Conservation (phyloP, 2,888 invertebrate genomes). For the Siphlonurus alternatus region DNA sequence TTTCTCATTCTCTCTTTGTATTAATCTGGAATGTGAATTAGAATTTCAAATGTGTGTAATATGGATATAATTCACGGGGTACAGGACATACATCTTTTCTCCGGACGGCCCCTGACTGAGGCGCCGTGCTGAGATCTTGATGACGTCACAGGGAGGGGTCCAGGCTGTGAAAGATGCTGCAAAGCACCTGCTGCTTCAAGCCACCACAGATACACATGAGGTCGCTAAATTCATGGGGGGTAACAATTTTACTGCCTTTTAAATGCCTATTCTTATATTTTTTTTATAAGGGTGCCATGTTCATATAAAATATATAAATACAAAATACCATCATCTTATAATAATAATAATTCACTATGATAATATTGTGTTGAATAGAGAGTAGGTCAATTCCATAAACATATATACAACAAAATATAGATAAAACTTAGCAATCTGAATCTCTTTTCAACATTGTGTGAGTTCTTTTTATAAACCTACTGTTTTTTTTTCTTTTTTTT, state of each 20-base stretch:
- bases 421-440: not conserved
- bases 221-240: not conserved
- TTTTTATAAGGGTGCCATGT: not conserved
- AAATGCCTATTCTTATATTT: not conserved
- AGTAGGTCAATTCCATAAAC: not conserved
- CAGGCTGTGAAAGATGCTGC: too few relatives aligned
- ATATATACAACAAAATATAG: not conserved
- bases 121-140: too few relatives aligned
- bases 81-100: too few relatives aligned
- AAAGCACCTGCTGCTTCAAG: not conserved
- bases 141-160: not conserved
- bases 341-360: not conserved
- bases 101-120: too few relatives aligned
- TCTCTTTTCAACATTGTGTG: not conserved
- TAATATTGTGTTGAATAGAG: not conserved
- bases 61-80: too few relatives aligned
- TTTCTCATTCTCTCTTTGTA: too few relatives aligned
- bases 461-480: not conserved
- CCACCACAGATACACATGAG: not conserved
- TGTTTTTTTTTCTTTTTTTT: not conserved
- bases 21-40: too few relatives aligned
- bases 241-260: not conserved
- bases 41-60: too few relatives aligned
- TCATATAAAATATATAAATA: not conserved
- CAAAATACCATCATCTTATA: not conserved